Conservation (phyloP, 2,113 vertebrate species). For the Euleptes europaea region DNA sequence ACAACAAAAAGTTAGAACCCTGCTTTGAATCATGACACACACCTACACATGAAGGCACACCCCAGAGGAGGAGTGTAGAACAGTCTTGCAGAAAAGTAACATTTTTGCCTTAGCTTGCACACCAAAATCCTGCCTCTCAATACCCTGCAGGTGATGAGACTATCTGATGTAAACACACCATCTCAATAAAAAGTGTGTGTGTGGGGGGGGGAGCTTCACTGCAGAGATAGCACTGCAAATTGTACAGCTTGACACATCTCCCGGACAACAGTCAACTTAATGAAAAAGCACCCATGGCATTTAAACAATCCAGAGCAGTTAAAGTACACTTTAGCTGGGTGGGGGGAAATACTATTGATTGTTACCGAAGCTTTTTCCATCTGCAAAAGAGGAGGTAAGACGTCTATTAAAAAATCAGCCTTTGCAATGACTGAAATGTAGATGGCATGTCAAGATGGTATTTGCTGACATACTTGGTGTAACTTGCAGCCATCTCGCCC, state of each 20-base stretch:
- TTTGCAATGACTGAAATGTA: neutral
- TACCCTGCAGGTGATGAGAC: neutral
- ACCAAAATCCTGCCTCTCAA: neutral
- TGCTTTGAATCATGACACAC: slow-evolving; percentile 29
- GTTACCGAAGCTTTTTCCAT: neutral
- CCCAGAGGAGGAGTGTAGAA: neutral
- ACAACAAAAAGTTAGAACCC: slow-evolving; percentile 25
- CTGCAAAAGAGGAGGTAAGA: slow-evolving; percentile 22
- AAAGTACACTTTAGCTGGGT: neutral
- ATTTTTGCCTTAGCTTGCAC: rapidly evolving
- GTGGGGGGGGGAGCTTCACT: neutral
- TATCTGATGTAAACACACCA: neutral
- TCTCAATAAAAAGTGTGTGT: neutral
- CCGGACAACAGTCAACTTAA: slow-evolving; percentile 22
- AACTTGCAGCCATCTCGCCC: neutral
- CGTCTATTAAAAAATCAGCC: neutral
- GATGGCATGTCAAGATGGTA: neutral
- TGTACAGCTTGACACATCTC: neutral
- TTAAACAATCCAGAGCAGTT: neutral
- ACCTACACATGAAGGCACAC: neutral
- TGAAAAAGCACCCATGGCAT: neutral
- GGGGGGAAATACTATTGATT: slow-evolving; percentile 2
- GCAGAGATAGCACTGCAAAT: slow-evolving; percentile 1
- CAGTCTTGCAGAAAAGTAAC: neutral
- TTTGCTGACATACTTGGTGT: neutral